phyloP scores from a whole-genome alignment of 2,888 invertebrate species.

The Clivina fossor region DNA sequence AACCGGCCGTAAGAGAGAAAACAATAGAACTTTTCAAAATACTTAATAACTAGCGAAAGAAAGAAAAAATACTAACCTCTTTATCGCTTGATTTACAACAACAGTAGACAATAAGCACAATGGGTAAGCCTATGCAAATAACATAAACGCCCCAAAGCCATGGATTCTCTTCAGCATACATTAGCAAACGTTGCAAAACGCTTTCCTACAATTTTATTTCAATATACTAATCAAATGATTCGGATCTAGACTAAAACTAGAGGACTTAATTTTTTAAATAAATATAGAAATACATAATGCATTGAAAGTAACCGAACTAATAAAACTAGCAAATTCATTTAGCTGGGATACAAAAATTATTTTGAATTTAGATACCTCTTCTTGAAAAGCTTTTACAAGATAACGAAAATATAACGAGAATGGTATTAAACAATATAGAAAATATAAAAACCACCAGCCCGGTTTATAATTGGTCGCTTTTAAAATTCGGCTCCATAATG shows the following conservation, averaged over 20 bases:
- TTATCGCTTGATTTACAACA: slow-evolving; percentile 65
- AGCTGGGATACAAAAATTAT: neutral
- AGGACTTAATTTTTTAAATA: no score
- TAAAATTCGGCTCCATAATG: slow-evolving; percentile 75
- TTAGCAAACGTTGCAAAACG: slow-evolving; percentile 71
- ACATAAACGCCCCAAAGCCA: slow-evolving; percentile 89
- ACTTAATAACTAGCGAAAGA: neutral
- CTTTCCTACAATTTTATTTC: slow-evolving; percentile 66
- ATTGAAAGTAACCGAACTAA: no score
- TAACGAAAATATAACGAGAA: slow-evolving; percentile 76
- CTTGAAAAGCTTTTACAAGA: slow-evolving; percentile 62
- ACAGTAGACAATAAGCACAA: slow-evolving; percentile 78
- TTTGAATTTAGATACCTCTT: slow-evolving; percentile 67
- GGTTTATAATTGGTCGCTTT: slow-evolving; percentile 76
- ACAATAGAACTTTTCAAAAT: no score
- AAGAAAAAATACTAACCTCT: slow-evolving; percentile 21
- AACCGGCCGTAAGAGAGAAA: neutral
- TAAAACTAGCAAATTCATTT: no score
- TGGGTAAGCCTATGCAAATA: slow-evolving; percentile 73
- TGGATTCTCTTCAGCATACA: slow-evolving; percentile 81
- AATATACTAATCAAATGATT: neutral
- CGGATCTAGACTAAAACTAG: neutral
- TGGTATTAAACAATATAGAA: slow-evolving; percentile 74
- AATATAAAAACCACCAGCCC: slow-evolving; percentile 80
- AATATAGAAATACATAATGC: no score